Conservation (phyloP, 2,113 vertebrate genomes). For the Hepsetus odoe region DNA sequence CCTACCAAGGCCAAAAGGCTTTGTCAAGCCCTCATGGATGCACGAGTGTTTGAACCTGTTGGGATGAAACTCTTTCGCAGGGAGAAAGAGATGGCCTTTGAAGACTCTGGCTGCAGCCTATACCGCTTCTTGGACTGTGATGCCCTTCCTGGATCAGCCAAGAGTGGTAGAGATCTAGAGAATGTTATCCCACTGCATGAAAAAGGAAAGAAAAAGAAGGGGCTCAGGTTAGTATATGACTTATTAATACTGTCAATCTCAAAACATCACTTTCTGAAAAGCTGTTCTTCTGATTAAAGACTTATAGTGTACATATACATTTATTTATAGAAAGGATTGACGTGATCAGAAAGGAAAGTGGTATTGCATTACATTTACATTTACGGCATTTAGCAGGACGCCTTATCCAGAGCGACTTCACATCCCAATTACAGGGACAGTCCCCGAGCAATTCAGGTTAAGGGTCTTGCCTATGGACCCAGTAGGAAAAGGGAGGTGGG, state of each 20-base stretch:
- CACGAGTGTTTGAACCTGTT: constrained; percentile 82
- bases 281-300: too few relatives aligned
- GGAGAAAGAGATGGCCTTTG: constrained; percentile 79
- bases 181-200: constrained; percentile 57
- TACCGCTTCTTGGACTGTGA: constrained; percentile 79
- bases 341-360: too few relatives aligned
- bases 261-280: too few relatives aligned
- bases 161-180: constrained; percentile 53
- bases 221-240: constrained; percentile 65
- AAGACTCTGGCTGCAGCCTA: constrained; percentile 80
- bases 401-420: too few relatives aligned
- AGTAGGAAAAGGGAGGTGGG: too few relatives aligned
- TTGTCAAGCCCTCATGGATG: constrained; percentile 86
- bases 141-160: constrained; percentile 42
- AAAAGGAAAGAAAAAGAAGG: constrained; percentile 65
- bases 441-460: too few relatives aligned
- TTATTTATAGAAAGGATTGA: too few relatives aligned
- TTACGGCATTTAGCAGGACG: too few relatives aligned
- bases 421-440: too few relatives aligned
- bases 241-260: not conserved
- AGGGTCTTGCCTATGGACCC: too few relatives aligned
- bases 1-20: constrained; percentile 80
- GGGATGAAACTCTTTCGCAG: constrained; percentile 80
- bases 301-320: too few relatives aligned
- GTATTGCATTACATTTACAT: too few relatives aligned